phyloP scores from a whole-genome alignment of 2,888 invertebrate species.

The Pemphredon lugubris region DNA sequence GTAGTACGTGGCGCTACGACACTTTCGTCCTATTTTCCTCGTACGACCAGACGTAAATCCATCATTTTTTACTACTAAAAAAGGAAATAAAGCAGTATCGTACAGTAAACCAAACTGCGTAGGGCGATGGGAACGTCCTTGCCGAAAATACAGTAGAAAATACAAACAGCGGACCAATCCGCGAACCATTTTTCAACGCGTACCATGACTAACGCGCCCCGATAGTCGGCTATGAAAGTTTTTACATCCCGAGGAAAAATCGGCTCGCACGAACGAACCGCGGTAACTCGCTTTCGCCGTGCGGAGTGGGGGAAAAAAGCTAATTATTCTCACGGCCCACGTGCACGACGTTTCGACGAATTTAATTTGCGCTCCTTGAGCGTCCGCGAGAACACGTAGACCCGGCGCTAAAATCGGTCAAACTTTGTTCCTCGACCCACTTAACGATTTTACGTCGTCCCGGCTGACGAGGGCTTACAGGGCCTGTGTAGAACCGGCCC shows the following conservation, averaged over 20 bases:
- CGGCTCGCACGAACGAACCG: too few species aligned
- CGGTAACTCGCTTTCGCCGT: too few species aligned
- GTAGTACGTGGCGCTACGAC: slow-evolving; percentile 1
- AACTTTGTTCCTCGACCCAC: slow-evolving; percentile 64
- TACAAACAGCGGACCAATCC: too few species aligned
- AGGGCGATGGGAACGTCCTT: too few species aligned
- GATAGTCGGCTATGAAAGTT: too few species aligned
- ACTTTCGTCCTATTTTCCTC: slow-evolving; percentile 9
- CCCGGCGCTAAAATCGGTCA: slow-evolving; percentile 7
- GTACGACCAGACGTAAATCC: slow-evolving; percentile 43
- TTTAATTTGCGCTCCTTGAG: slow-evolving; percentile 46
- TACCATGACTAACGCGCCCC: too few species aligned
- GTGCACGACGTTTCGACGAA: slow-evolving; percentile 12
- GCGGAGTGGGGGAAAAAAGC: too few species aligned
- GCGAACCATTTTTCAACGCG: too few species aligned
- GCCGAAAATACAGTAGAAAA: too few species aligned
- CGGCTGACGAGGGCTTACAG: slow-evolving; percentile 38
- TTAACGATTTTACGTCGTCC: slow-evolving; percentile 73
- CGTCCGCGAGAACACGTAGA: slow-evolving; percentile 37
- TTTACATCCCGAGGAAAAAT: too few species aligned
- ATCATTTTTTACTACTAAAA: slow-evolving; percentile 19
- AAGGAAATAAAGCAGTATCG: neutral
- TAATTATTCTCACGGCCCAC: slow-evolving; percentile 3
- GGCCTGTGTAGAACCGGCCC: slow-evolving; percentile 30
- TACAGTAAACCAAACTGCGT: neutral